Base-by-base conservation (phyloP, 2,888 invertebrate species). In the Spodoptera picta region DNA sequence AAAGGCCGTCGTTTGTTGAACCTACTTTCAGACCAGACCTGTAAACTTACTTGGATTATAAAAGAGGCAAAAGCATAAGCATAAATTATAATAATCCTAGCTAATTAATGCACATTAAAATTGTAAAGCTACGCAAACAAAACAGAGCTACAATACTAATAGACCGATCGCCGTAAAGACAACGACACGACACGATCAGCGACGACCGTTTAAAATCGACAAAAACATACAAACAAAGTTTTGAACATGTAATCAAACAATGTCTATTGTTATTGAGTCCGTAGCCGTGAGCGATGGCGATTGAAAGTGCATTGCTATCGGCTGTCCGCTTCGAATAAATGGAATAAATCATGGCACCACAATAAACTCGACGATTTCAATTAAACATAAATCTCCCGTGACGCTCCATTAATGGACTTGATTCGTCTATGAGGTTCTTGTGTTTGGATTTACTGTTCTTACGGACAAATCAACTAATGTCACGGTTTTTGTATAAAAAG, bases 381-480 rank as follows among this genome's bases (percentile, higher is more conserved):
- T 94, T 94, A 93, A 88, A 90, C 92, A 93, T 94, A 94, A 93
- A 94, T 94, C 92, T 91, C 79, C 65, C 64, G 75, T 84, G 91
- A 90, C 92, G 86, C 81, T 70, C 74, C 67, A 83, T 87, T 91
- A 92, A 92, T 92, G 90, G 91, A 90, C 87, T 86, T 83, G 84
- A 86, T 86, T 87, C 83, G 83, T 82, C 83, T 83, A 81, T 84
- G 82, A 83, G 73, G 72, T 78, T 72, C 79, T 76, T 75, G 71
- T 74, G 72, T 78, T 72, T 71, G 66, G 58, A 60, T 58, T 31
- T 49, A 74, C 55, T 64, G 14, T 45, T 46, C 66, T 79, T 77
- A 71, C 62, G 56, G n/a, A 64, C 14, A 61, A 62, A 70, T 72
- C 60, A 68, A 69, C 55, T 19, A 56, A 27, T 47, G 36, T 65